Evolutionary conservation across 2,113 vertebrate genomes (phyloP).

Genomic region (Ictidomys tridecemlineatus): DNA sequence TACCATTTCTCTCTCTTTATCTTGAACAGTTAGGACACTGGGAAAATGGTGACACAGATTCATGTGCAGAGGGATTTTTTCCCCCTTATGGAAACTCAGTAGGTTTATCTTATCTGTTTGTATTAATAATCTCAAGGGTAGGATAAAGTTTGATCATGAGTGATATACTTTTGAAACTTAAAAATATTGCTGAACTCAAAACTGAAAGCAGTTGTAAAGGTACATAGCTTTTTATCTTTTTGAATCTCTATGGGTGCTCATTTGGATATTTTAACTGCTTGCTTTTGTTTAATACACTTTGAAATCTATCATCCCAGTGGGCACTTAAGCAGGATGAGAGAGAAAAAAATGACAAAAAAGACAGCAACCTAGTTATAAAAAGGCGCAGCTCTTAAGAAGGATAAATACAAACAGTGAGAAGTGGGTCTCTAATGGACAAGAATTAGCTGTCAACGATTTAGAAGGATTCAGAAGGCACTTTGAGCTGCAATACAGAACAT

Average conservation of each 20-base stretch:
- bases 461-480: conserved; percentile 62
- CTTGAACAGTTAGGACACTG: not conserved
- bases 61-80: not conserved
- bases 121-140: conserved; percentile 34
- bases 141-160: not conserved
- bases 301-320: conserved; percentile 73
- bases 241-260: conserved; percentile 46
- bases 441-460: conserved; percentile 70
- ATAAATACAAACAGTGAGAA: conserved; percentile 64
- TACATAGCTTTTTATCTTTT: not conserved
- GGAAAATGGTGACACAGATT: not conserved
- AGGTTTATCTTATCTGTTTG: not conserved
- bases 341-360: conserved; percentile 77
- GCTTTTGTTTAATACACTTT: conserved; percentile 72
- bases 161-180: conserved; percentile 42
- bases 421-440: conserved; percentile 55
- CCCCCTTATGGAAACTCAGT: not conserved
- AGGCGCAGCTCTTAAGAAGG: conserved; percentile 52
- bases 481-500: conserved; percentile 35
- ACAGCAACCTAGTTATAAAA: conserved; percentile 77
- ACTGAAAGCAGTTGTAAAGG: conserved; percentile 44
- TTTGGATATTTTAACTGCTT: conserved; percentile 70
- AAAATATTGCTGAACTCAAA: conserved; percentile 62
- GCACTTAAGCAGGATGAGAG: conserved; percentile 76
- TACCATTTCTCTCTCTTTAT: not conserved